Evolutionary conservation across 2,888 invertebrate species (phyloP), one percentile per base, ranked within the genome.

Genomic region (Microctonus aethiopoides): DNA sequence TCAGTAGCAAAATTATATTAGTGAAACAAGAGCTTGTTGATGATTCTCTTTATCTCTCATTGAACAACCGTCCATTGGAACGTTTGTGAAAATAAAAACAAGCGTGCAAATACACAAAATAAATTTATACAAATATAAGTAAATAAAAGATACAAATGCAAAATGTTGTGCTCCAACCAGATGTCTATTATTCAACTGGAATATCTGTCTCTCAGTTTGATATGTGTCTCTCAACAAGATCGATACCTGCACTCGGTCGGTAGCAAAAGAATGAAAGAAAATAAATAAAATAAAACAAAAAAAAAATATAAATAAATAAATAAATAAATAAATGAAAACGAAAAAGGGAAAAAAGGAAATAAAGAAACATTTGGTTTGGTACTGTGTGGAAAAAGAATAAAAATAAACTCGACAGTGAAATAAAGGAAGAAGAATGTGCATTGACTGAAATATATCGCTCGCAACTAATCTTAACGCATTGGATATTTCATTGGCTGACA

Each of bases 191-290:
- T 39, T 39, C 39, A 39, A n/a, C n/a, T n/a, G 39, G 29, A 56
- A 29, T 56, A 29, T 56, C 56, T 24, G 26, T 56, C 26, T 56
- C 26, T 56, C 56, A 56, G 26, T 10, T 56, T n/a, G 56, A 56
- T 26, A 52, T 52, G 51, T 52, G 51, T 52, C 56, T 56, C 56
- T 56, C 54, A 65, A 62, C 32, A 41, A 73, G 70, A 63, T 68
- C 41, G 26, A 51, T 46, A 65, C 59, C 52, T 22, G 51, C 67
- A 29, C 51, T 29, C 13, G 10, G 36, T 7, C 24, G 10, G 20
- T 20, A 22, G 16, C 11, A 36, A 36, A 6, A 11, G 36, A 13
- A 39, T 13, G n/a, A 39, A 39, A 39, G 1, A n/a, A 39, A 39
- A 39, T n/a, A n/a, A 16, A 16, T 16, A n/a, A 10, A n/a, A 20